Base-by-base conservation (phyloP, 2,113 vertebrate genomes). In the Trematomus loennbergii region DNA sequence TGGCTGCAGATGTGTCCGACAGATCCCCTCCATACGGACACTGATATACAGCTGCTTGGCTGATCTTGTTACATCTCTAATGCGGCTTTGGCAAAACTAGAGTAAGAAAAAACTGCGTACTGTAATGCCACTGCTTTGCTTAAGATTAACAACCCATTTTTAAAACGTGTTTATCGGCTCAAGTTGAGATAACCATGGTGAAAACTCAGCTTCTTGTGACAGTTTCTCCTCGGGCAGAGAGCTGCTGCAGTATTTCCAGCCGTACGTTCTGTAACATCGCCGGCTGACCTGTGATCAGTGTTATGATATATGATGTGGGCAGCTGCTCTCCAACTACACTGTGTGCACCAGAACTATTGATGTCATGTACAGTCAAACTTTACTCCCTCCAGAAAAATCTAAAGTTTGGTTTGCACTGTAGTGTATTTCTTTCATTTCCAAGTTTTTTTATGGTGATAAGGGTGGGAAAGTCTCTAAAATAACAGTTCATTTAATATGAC, bases 231-330 rank as follows among this genome's bases (percentile, higher is more conserved):
- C 25, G 54, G 61, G 52, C 33, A 50, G 36, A 57, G 45, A 10
- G 33, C 6, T 1, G 49, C 61, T 61, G 69, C 20, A 53, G 73
- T 57, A 66, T 55, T 57, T 85, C 43, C 79, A 45, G 33, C 33
- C 49, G 55, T 29, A 69, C 43, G 72, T 49, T 81, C 50, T 71
- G 49, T 33, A 58, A 54, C 36, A 74, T 74, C 68, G 54, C 58
- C 40, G 40, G 60, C 64, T 78, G 72, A 82, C n/a, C 80, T 62
- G 68, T 58, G 17, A 67, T 61, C 7, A 3, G 48, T 49, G 48
- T 77, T 72, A 71, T 81, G 82, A 85, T 68, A 62, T 63, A 76
- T 53, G 50, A 57, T 58, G 68, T 59, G 55, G 53, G 66, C 33
- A 62, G 84, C 71, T 49, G 58, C 71, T 61, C 58, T 77, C 18